A percentile compares a stretch with the other conserved stretches of the same genome.
phyloP scores from a whole-genome alignment of 2,113 vertebrate genomes.

The Cyphomyrus discorhynchus region DNA sequence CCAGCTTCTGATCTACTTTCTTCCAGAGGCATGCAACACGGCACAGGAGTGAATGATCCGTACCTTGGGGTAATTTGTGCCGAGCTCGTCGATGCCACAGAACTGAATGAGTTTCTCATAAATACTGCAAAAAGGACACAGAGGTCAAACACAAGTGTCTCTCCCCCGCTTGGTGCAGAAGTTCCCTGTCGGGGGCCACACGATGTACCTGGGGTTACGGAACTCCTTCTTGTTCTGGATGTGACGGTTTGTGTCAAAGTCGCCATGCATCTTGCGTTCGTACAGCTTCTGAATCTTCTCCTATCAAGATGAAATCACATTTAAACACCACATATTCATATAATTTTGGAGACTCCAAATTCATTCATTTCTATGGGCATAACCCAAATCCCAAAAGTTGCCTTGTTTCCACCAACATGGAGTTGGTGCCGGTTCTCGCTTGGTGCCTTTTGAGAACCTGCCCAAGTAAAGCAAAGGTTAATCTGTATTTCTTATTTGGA shows the following conservation, averaged over 20 bases:
- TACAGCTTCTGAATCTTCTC: constrained; percentile 95
- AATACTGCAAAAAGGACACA: constrained; percentile 67
- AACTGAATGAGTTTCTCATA: constrained; percentile 98
- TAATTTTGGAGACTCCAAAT: not conserved
- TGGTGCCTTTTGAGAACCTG: no score
- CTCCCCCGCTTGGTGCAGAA: not conserved
- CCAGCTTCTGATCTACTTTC: not conserved
- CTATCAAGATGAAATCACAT: constrained; percentile 46
- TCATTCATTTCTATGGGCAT: not conserved
- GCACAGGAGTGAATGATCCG: not conserved
- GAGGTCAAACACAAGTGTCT: not conserved
- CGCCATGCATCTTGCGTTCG: constrained; percentile 84
- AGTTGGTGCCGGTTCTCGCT: no score
- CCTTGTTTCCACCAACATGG: no score
- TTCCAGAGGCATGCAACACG: not conserved
- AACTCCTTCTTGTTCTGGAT: constrained; percentile 98
- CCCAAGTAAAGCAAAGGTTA: no score
- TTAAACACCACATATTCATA: not conserved
- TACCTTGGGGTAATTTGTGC: constrained; percentile 96
- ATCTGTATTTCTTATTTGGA: no score
- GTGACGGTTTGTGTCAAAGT: constrained; percentile 92
- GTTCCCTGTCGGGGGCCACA: not conserved
- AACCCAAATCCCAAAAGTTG: not conserved
- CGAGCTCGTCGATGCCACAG: constrained; percentile 91
- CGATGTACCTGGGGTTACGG: constrained; percentile 84